Base-by-base conservation (phyloP, 1,140 invertebrate species). In the Rhopalosiphum padi region DNA sequence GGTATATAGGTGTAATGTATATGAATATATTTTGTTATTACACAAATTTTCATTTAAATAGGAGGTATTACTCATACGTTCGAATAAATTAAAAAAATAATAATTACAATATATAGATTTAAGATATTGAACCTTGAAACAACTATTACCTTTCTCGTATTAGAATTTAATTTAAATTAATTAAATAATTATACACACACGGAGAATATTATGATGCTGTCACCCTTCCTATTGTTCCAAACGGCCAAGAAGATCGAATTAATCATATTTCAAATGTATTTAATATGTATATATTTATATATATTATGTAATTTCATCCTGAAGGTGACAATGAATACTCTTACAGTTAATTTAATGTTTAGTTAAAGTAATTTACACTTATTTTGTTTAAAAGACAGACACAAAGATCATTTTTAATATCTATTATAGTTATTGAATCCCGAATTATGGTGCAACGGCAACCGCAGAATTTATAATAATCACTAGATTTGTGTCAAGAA, bases 101-200 rank as follows among this genome's bases (percentile, higher is more conserved):
- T 88, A 88, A 88, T 88, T 88, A 88, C 86, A 77, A 77, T 18
- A 48, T 48, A 51, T 48, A 88, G 46, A 48, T 88, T 88, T 21
- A 48, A 88, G 18, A 2, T 88, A 46, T 48, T 48, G 30, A n/a
- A 88, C 86, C 86, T 88, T 88, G 86, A 88, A 88, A 35, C 46
- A 30, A 88, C 86, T 88, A 88, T 51, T 51, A 48, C 86, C n/a
- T 48, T 88, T 88, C 86, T 48, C n/a, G 21, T 48, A 7, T 30
- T 30, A 48, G 30, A 41, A 48, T 48, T 85, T 85, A 85, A 85
- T 85, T 48, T 48, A 7, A n/a, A 48, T 88, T 88, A 88, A 48
- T 88, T 51, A 88, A 48, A 48, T 46, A 88, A 88, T 88, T 88
- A 88, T 22, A 46, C 86, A 46, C 41, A 46, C 25, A 7, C 5